phyloP scores from a whole-genome alignment of 2,113 vertebrate species.

The Pseudolaguvia tuberculata region DNA sequence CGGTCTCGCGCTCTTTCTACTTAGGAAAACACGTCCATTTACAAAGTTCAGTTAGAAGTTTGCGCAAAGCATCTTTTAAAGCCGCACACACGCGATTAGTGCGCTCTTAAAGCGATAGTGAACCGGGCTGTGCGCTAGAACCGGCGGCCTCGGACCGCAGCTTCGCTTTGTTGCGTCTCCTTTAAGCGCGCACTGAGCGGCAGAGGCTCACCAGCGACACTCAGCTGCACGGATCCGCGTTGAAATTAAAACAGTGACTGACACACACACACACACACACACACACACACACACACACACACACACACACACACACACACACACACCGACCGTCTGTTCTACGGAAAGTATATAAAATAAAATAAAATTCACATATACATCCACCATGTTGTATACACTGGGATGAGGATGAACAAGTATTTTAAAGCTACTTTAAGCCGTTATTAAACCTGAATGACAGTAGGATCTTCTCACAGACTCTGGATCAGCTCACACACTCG shows the following conservation, averaged over 20 bases:
- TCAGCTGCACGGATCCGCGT: constrained; percentile 30
- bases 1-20: constrained; percentile 40
- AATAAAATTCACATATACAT: no score
- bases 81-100: constrained; percentile 67
- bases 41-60: constrained; percentile 65
- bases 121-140: constrained; percentile 58
- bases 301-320: background rate
- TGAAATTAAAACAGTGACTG: constrained; percentile 33
- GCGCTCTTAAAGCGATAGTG: constrained; percentile 76
- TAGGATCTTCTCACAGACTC: no score
- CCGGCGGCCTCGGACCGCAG: constrained; percentile 57
- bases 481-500: no score
- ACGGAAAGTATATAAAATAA: no score
- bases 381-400: no score
- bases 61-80: constrained; percentile 66
- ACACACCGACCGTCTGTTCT: no score
- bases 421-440: no score
- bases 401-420: no score
- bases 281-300: background rate
- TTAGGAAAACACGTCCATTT: constrained; percentile 49
- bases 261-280: background rate
- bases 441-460: no score
- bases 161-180: constrained; percentile 76
- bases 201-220: constrained; percentile 51
- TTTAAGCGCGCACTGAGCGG: constrained; percentile 63